Percentiles rank a stretch among this genome's conserved stretches.
Conservation (phyloP, 2,888 invertebrate species). For the Drosophila pullipes region DNA sequence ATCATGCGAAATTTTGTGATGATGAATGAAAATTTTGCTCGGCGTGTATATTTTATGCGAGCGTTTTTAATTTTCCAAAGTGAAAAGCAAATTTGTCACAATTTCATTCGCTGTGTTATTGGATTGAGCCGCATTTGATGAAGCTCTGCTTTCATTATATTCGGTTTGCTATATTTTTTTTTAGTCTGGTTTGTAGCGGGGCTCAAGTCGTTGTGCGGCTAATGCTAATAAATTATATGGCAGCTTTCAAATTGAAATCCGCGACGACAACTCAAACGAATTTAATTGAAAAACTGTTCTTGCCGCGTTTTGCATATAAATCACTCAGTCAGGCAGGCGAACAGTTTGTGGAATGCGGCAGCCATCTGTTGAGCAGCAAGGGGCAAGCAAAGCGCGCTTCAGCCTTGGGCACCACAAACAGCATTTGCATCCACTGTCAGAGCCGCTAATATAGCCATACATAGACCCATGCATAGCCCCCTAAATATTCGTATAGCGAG, state of each 20-base stretch:
- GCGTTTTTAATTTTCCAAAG: slow-evolving; percentile 76
- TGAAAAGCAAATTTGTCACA: slow-evolving; percentile 79
- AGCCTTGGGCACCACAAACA: slow-evolving; percentile 59
- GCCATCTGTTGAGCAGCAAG: slow-evolving; percentile 15
- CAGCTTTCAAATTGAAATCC: slow-evolving; percentile 79
- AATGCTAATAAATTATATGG: slow-evolving; percentile 79
- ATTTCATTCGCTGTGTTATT: slow-evolving; percentile 67
- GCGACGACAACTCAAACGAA: slow-evolving; percentile 77
- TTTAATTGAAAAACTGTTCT: slow-evolving; percentile 79
- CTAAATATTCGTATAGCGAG: slow-evolving; percentile 49
- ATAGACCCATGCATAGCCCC: slow-evolving; percentile 26
- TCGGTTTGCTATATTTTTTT: slow-evolving; percentile 39
- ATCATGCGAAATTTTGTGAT: slow-evolving; percentile 66
- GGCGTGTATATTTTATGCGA: slow-evolving; percentile 58
- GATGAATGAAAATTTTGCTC: slow-evolving; percentile 68
- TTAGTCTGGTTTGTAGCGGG: slow-evolving; percentile 25
- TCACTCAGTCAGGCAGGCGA: slow-evolving; percentile 49
- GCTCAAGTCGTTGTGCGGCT: slow-evolving; percentile 72
- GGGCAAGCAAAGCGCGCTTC: slow-evolving; percentile 16
- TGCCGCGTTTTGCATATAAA: slow-evolving; percentile 77
- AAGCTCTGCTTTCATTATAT: slow-evolving; percentile 60
- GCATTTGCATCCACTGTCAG: slow-evolving; percentile 50
- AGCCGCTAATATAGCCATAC: slow-evolving; percentile 18
- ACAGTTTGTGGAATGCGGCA: slow-evolving; percentile 5
- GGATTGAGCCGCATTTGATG: slow-evolving; percentile 76